Conservation (phyloP, 2,797 vertebrate genomes). For the Thamnophis elegans region DNA sequence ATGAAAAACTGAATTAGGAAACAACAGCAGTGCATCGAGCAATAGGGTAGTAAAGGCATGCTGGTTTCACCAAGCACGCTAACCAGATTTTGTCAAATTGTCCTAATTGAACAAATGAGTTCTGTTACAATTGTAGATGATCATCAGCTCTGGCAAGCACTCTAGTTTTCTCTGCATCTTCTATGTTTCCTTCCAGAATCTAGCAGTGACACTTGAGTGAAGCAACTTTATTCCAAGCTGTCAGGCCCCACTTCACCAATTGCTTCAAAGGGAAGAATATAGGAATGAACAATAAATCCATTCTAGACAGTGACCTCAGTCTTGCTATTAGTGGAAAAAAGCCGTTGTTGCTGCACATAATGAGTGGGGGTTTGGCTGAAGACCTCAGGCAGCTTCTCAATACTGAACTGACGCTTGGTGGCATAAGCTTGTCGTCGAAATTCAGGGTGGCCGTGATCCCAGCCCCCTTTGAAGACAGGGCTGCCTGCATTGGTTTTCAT, state of each 20-base stretch:
- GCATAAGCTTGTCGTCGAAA: constrained; percentile 75
- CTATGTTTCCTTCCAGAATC: not conserved
- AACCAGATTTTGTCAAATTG: not conserved
- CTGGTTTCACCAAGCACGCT: constrained; percentile 28
- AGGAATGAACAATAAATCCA: not conserved
- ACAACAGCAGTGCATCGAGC: constrained; percentile 10
- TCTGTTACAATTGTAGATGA: not conserved
- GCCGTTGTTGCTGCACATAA: constrained; percentile 74
- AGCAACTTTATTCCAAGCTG: not conserved
- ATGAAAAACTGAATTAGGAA: constrained; percentile 2
- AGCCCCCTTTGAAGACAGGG: constrained; percentile 61
- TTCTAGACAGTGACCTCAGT: constrained; percentile 90
- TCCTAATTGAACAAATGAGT: not conserved
- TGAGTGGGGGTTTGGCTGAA: constrained; percentile 79
- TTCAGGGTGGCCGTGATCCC: constrained; percentile 66
- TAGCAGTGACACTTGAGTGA: not conserved
- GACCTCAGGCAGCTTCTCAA: constrained; percentile 84
- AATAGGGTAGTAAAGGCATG: constrained; percentile 15
- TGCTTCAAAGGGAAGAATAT: not conserved
- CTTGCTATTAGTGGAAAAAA: constrained; percentile 94
- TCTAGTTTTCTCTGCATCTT: not conserved
- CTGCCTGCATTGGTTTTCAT: constrained; percentile 77
- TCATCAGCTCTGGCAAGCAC: not conserved
- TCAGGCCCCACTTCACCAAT: not conserved
- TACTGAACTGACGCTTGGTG: constrained; percentile 83